A percentile compares a stretch with the other conserved stretches of the same genome.
These are phyloP conservation scores for Pangasius krempfi DNA, from an alignment of 2,797 vertebrate genomes.

Conservation along the genomic window DNA sequence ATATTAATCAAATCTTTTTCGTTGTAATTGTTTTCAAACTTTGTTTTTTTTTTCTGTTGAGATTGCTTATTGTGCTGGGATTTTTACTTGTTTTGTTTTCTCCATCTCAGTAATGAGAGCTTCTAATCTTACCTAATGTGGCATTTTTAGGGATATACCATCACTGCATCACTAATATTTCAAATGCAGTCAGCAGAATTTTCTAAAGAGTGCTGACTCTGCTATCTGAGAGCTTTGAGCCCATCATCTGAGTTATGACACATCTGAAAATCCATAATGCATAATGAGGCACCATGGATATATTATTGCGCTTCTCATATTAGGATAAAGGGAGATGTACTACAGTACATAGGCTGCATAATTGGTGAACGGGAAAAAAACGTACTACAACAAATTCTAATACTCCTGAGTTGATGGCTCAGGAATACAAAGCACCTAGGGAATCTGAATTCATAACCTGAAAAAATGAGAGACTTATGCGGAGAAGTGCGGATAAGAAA, in stretches of 20 bases:
- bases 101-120: neutral
- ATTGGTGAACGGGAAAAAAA: neutral
- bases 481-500: neutral
- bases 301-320: neutral
- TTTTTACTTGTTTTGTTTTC: neutral
- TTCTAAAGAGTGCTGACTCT: slow-evolving; percentile 36
- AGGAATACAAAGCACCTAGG: neutral
- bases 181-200: slow-evolving; percentile 34
- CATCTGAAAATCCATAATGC: neutral
- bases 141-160: too few species aligned
- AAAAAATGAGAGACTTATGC: neutral
- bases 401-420: neutral
- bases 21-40: neutral
- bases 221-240: neutral
- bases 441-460: neutral
- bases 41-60: neutral
- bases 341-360: neutral
- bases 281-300: neutral
- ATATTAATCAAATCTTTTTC: neutral
- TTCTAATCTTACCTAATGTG: neutral
- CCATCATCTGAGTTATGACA: neutral
- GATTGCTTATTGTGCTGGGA: neutral
- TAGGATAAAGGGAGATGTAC: neutral
- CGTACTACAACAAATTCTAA: neutral
- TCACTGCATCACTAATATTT: neutral